Percentiles rank a stretch among this genome's conserved stretches.
phyloP scores from a whole-genome alignment of 2,797 vertebrate species.

The Acipenser oxyrinchus region DNA sequence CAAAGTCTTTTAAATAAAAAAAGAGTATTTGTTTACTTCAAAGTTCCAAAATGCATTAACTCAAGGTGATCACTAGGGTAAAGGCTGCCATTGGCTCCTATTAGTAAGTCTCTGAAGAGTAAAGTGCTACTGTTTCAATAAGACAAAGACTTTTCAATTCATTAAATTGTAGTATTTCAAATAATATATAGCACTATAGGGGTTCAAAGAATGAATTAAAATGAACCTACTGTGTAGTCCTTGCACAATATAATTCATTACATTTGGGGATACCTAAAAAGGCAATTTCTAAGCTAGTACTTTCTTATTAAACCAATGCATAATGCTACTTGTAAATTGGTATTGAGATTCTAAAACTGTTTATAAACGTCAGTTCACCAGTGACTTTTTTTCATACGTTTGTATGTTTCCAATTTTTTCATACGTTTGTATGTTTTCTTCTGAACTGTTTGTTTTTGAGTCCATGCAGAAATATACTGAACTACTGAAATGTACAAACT shows the following conservation, averaged over 20 bases:
- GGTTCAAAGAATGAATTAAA: conserved; percentile 2
- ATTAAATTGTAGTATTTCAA: conserved; percentile 3
- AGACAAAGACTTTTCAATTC: conserved; percentile 5
- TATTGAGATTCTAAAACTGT: not conserved
- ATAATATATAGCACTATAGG: conserved; percentile 6
- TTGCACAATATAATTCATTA: not conserved
- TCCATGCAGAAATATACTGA: too few relatives aligned
- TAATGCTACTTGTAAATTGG: not conserved
- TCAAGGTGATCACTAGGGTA: not conserved
- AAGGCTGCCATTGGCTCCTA: not conserved
- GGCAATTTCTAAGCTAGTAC: not conserved
- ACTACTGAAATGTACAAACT: too few relatives aligned
- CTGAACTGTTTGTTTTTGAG: too few relatives aligned
- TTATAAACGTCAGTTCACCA: not conserved
- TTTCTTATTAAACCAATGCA: not conserved
- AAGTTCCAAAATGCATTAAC: too few relatives aligned
- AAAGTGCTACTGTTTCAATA: not conserved
- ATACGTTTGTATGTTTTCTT: too few relatives aligned
- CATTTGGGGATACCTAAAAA: not conserved
- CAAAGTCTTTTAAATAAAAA: too few relatives aligned
- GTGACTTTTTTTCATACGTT: not conserved
- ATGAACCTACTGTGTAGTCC: not conserved
- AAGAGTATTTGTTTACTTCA: too few relatives aligned
- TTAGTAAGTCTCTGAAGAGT: not conserved
- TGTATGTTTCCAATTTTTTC: not conserved